Percentiles rank a stretch among this genome's conserved stretches.
Evolutionary conservation across 1,140 invertebrate species (phyloP).

Genomic region (Heliothis subflexa): DNA sequence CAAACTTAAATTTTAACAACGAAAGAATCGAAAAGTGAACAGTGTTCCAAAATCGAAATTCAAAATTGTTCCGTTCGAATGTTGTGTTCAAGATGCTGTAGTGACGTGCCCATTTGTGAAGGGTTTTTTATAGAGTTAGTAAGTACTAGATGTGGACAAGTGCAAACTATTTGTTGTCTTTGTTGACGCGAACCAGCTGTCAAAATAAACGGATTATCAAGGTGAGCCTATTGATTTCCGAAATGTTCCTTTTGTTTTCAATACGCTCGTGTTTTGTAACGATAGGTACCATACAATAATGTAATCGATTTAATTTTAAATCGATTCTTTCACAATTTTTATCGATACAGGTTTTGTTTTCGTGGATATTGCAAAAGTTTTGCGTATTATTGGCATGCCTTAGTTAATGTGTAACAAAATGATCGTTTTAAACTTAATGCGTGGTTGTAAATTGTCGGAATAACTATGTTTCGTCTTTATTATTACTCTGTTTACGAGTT

Average conservation of each 20-base stretch:
- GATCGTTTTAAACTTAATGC: conserved; percentile 50
- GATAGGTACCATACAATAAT: background rate
- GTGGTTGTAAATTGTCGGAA: conserved; percentile 51
- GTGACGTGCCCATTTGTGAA: conserved; percentile 48
- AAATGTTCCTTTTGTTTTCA: conserved; percentile 42
- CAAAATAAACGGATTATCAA: conserved; percentile 71
- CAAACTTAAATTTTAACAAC: conserved; percentile 52
- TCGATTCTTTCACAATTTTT: conserved; percentile 11
- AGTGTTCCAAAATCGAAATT: conserved; percentile 50
- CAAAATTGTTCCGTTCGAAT: conserved; percentile 55
- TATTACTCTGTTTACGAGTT: conserved; percentile 7
- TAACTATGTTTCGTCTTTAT: conserved; percentile 47
- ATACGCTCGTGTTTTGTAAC: background rate
- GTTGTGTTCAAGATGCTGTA: conserved; percentile 60
- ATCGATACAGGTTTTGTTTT: conserved; percentile 14
- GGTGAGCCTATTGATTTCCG: conserved; percentile 63
- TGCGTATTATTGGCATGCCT: conserved; percentile 2
- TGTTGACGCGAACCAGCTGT: conserved; percentile 71
- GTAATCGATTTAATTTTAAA: conserved; percentile 17
- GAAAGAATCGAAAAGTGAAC: conserved; percentile 51
- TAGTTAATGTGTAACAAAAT: conserved; percentile 44
- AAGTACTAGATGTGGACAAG: conserved; percentile 47
- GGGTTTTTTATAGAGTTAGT: conserved; percentile 42
- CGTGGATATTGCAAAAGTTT: conserved; percentile 25
- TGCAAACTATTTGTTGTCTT: conserved; percentile 67